Base-by-base conservation (phyloP, 2,797 vertebrate species). In the Salarias fasciatus region DNA sequence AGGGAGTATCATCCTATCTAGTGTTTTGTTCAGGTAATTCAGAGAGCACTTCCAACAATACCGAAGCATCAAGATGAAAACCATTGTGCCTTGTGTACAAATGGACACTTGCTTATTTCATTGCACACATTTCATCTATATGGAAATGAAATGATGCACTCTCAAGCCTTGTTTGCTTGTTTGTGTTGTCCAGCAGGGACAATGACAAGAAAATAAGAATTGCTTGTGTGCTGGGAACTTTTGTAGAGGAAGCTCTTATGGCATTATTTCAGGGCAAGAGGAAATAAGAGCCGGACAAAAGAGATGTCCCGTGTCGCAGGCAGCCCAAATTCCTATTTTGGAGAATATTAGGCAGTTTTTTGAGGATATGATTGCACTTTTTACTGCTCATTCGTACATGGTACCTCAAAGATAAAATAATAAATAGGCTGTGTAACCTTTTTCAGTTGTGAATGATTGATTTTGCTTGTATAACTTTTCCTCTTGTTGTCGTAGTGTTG, bases 21-120 rank as follows among this genome's bases (percentile, higher is more conserved):
- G 84, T 89, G 81, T 90, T 92, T 90, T 92, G 91, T 92, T 89
- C 76, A 48, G 80, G 78, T 92, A 87, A 92, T 92, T 90, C 75
- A 57, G 64, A 45, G 82, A 88, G 75, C 86, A 76, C 76, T 85
- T 89, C 29, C 61, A 87, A 84, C 85, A 86, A 89, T 77, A 79
- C 72, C 66, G 74, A 88, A 89, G 83, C 87, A 78, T 90, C 80
- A 84, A 89, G 86, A 90, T 91, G 90, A 87, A 90, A 85, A 90
- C 84, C 83, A 85, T 87, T 84, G 87, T 84, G 80, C 71, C 86
- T 92, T 81, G 82, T 88, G 85, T 69, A 86, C 85, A 91, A 87
- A 89, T 81, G 80, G 76, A 90, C 89, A 91, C 88, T 91, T 89
- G 87, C 85, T 86, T 88, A 82, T 90, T 89, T 89, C 90, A 90